Percentiles rank a stretch among this genome's conserved stretches.
Evolutionary conservation across 2,113 vertebrate species (phyloP).

Genomic region (Coturnix japonica): DNA sequence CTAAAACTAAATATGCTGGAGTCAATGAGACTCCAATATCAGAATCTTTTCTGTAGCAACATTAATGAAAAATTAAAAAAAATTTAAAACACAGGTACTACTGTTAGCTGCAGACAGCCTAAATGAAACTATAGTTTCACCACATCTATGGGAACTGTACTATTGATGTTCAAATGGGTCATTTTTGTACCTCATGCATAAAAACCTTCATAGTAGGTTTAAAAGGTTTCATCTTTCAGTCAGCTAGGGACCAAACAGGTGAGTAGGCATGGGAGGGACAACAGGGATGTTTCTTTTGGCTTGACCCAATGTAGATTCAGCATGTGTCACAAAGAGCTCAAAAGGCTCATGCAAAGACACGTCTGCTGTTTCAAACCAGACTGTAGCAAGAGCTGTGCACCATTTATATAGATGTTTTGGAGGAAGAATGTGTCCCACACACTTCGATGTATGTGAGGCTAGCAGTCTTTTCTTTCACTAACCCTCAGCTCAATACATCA

Average conservation of each 20-base stretch:
- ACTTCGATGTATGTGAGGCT: neutral
- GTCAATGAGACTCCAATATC: neutral
- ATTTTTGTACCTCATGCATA: neutral
- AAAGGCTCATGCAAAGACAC: neutral
- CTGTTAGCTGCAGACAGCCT: neutral
- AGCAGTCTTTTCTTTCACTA: neutral
- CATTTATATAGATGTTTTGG: neutral
- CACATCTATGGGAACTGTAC: neutral
- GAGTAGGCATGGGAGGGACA: constrained; percentile 32
- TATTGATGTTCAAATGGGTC: neutral
- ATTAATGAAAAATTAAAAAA: constrained; percentile 12
- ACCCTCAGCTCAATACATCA: neutral
- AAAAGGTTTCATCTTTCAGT: neutral
- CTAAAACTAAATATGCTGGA: neutral
- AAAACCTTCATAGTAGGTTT: neutral
- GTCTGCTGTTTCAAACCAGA: neutral
- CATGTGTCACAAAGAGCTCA: constrained; percentile 40
- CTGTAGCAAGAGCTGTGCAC: neutral
- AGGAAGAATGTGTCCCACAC: neutral
- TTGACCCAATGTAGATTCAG: constrained; percentile 8
- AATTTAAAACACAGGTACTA: neutral
- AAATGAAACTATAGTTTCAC: neutral
- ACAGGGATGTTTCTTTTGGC: constrained; percentile 47
- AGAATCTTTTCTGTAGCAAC: fast-evolving
- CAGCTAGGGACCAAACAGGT: neutral